Base-by-base conservation (phyloP, 2,888 invertebrate genomes). In the Temnothorax rugatulus region DNA sequence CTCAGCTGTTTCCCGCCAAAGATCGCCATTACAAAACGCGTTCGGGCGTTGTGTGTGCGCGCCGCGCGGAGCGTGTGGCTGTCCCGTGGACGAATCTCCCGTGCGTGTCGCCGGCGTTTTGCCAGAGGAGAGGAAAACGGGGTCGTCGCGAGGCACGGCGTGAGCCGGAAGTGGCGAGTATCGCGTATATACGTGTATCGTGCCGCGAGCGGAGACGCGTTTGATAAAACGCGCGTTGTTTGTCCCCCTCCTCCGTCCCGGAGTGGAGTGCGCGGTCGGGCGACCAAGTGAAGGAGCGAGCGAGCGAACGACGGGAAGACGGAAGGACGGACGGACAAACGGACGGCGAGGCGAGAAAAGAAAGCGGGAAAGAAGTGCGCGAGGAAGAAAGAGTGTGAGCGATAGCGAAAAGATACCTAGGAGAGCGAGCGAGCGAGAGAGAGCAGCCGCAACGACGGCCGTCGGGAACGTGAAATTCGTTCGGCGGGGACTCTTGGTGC, bases 1-100 rank as follows among this genome's bases (percentile, higher is more conserved):
- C 96, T 96, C 96, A 96, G 96, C 96, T 96, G 96, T 96, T 96
- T 96, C 96, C 96, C 96, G 96, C 96, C 96, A 96, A 96, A 96
- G 95, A 95, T 95, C 96, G 96, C 96, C 96, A 96, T 96, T 96
- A 96, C 96, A 96, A 96, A 96, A 96, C 96, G 93, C 94, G 93
- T 93, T 92, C 93, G 94, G 95, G 94, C 94, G 94, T 94, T 93
- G 94, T 93, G 93, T 94, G 95, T 93, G 93, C 93, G 92, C 91
- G 93, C 91, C 93, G 90, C 95, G 95, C 95, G 90, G 91, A 91
- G 90, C 79, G 79, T 81, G 79, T 91, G 90, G 95, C 95, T 95
- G 95, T 95, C 95, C 95, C 95, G 95, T 95, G 95, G 92, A 91
- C 92, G 86, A 90, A 85, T 90, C 86, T 90, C 59, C 84, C 84